phyloP scores from a whole-genome alignment of 2,113 vertebrate species.

The Microcebus jonahi region DNA sequence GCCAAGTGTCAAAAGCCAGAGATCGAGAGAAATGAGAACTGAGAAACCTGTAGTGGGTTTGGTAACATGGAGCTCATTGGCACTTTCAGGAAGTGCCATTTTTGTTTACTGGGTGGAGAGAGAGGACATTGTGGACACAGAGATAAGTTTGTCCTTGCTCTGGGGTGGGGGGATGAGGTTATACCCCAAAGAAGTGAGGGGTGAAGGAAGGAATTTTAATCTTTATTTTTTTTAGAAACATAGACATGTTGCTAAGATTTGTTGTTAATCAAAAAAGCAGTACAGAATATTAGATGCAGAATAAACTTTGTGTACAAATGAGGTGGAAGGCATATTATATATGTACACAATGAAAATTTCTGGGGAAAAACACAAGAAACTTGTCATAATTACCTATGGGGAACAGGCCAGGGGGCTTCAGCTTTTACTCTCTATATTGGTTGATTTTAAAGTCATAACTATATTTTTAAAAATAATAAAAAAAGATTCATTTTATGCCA shows the following conservation, averaged over 20 bases:
- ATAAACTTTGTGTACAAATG: neutral
- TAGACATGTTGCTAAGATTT: neutral
- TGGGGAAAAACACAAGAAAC: neutral
- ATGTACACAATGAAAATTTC: neutral
- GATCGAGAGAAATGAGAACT: neutral
- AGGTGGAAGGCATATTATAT: too few species aligned
- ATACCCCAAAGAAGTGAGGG: neutral
- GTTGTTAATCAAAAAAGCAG: neutral
- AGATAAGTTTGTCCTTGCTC: neutral
- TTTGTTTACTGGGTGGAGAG: accelerated
- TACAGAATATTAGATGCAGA: neutral
- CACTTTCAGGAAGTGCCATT: too few species aligned
- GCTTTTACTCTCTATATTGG: neutral
- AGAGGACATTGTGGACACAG: neutral
- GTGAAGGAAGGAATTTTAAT: neutral
- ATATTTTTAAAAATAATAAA: conserved; percentile 60
- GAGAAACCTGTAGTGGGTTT: neutral
- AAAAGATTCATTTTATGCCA: conserved; percentile 55
- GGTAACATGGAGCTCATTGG: accelerated
- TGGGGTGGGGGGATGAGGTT: neutral
- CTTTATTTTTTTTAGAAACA: neutral
- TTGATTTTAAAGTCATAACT: neutral
- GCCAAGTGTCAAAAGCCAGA: neutral
- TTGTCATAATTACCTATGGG: too few species aligned
- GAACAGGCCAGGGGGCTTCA: neutral